A percentile compares a stretch with the other conserved stretches of the same genome.
phyloP scores from a whole-genome alignment of 2,888 invertebrate species.

The Ctenicera cuprea region DNA sequence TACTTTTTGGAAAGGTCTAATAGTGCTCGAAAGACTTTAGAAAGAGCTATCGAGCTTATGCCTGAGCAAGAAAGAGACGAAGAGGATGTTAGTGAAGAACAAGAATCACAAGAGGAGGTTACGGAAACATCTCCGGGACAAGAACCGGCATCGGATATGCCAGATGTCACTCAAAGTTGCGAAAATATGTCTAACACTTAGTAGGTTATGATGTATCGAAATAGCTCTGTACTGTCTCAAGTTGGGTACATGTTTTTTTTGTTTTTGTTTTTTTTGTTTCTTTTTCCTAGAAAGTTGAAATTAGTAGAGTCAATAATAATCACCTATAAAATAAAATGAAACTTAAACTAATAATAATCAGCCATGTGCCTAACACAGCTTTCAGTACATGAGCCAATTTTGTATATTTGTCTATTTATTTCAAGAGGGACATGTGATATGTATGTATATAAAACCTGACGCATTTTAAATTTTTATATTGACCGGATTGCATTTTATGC shows the following conservation, averaged over 20 bases:
- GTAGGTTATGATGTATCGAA: conserved; percentile 47
- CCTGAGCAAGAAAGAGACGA: conserved; percentile 76
- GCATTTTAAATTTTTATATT: conserved; percentile 70
- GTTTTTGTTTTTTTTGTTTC: neutral
- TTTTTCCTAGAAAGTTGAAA: conserved; percentile 25
- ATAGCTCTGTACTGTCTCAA: conserved; percentile 40
- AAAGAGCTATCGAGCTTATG: conserved; percentile 85
- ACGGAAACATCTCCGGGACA: conserved; percentile 61
- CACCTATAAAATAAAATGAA: conserved; percentile 12
- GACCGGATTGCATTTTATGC: conserved; percentile 68
- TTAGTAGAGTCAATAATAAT: conserved; percentile 29
- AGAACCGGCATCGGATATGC: conserved; percentile 61
- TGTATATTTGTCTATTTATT: conserved; percentile 62
- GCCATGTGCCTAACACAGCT: conserved; percentile 47
- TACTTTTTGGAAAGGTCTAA: conserved; percentile 96
- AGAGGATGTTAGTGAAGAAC: conserved; percentile 68
- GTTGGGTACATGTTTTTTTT: conserved; percentile 35
- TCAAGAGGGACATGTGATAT: conserved; percentile 70
- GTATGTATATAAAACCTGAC: conserved; percentile 69
- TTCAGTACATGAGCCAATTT: conserved; percentile 48
- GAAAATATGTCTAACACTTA: conserved; percentile 58
- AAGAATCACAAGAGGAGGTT: conserved; percentile 67
- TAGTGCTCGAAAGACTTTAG: conserved; percentile 92
- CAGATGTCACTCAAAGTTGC: conserved; percentile 67
- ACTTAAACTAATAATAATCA: conserved; percentile 26